Conservation (phyloP, 2,113 vertebrate species). For the Hydrochoerus hydrochaeris region DNA sequence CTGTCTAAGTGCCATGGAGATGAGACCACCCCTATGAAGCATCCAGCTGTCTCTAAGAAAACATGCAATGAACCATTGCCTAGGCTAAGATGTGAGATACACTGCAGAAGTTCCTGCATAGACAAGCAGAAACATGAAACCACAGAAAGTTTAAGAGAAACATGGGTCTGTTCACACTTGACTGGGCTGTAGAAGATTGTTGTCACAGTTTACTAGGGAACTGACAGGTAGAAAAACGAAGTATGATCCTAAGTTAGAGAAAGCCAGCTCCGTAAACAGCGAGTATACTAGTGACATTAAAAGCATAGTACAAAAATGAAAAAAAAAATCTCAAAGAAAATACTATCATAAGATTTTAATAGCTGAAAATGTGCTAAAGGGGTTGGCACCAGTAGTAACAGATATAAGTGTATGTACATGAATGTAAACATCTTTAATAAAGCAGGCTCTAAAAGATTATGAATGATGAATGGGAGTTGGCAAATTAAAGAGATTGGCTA, state of each 20-base stretch:
- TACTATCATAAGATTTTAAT: neutral
- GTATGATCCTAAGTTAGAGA: neutral
- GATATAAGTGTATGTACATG: neutral
- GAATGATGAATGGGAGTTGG: neutral
- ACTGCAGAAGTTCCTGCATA: neutral
- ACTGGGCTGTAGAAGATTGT: neutral
- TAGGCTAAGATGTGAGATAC: neutral
- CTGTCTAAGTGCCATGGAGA: neutral
- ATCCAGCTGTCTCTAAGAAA: constrained; percentile 58
- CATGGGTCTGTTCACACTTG: neutral
- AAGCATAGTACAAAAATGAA: neutral
- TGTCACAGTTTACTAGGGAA: neutral
- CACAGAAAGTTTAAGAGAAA: constrained; percentile 5
- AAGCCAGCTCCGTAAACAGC: neutral
- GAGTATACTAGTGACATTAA: neutral
- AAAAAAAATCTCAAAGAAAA: constrained; percentile 1
- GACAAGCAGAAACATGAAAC: constrained; percentile 57
- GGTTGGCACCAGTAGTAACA: neutral
- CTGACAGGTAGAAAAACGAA: constrained; percentile 1
- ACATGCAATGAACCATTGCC: neutral
- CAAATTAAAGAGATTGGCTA: constrained; percentile 21
- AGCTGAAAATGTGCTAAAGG: neutral
- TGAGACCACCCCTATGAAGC: neutral
- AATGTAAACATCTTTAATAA: constrained; percentile 13
- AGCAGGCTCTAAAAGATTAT: constrained; percentile 16